phyloP scores from a whole-genome alignment of 2,797 vertebrate species.

The Rhodeus uyekii region DNA sequence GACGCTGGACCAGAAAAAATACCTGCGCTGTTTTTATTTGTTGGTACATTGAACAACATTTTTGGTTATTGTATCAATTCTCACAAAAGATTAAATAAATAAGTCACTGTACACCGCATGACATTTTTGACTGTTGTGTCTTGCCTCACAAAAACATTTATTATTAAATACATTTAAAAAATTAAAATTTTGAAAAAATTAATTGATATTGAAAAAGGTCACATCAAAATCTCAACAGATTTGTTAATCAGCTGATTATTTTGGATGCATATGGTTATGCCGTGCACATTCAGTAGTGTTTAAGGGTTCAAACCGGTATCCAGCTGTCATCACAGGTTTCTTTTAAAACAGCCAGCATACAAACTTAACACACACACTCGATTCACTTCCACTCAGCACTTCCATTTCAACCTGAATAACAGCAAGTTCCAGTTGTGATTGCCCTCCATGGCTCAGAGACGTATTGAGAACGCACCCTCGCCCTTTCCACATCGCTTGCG shows the following conservation, averaged over 20 bases:
- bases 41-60: background rate
- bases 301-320: background rate
- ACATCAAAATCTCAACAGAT: background rate
- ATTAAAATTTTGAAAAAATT: too few species aligned
- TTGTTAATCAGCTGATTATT: background rate
- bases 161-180: background rate
- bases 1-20: background rate
- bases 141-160: background rate
- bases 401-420: slow-evolving; percentile 29
- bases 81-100: too few species aligned
- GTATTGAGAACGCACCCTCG: slow-evolving; percentile 7
- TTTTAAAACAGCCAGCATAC: slow-evolving; percentile 24
- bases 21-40: background rate
- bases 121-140: background rate
- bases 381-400: slow-evolving; percentile 23
- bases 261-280: background rate
- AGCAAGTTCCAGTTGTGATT: slow-evolving; percentile 19
- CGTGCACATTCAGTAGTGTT: background rate
- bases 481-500: slow-evolving; percentile 1
- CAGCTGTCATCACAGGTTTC: slow-evolving; percentile 24
- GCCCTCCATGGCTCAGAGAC: slow-evolving; percentile 3
- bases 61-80: background rate
- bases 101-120: background rate
- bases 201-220: background rate
- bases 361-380: slow-evolving; percentile 16